Evolutionary conservation across 2,888 invertebrate species (phyloP), one percentile per base, ranked within the genome.

Genomic region (Drosophila quinaria): DNA sequence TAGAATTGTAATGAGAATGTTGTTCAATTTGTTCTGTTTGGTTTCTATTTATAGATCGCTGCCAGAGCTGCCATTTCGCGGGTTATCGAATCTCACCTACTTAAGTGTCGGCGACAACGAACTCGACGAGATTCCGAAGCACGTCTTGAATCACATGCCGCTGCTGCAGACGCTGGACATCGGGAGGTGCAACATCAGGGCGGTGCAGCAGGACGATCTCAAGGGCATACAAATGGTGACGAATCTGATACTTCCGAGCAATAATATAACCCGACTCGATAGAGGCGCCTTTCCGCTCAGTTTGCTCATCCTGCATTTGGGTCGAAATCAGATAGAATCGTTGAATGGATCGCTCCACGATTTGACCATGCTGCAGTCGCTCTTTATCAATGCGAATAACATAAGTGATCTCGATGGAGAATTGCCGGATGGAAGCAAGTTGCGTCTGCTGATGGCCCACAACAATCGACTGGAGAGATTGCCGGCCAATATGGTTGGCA

Each of bases 31-130:
- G 31, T 70, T 67, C 63, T 61, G 61, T 56, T 58, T 66, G 33
- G 51, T 4, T 60, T 72, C 77, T 80, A 78, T 75, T 91, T 92
- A 59, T 94, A 97, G 97, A 91, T 94, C 95, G 78, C 93, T 97
- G 74, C 95, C 95, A 74, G 95, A 95, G 83, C 94, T 95, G 83
- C 95, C 96, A 46, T 97, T 97, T 92, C 94, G 95, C 67, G 97
- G 96, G 76, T 93, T 97, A 91, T 94, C 95, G 78, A 94, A 95
- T 82, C 95, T 96, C 70, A 95, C 95, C 81, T 96, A 95, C 93
- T 94, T 98, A 89, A 96, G 97, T 90, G 93, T 98, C 73, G 96
- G 96, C 10, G 96, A 97, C 93, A 97, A 97, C 92, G 94, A 94
- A 56, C 93, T 98, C 74, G 94, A 94, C 39, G 95, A 95, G 82